These are phyloP conservation scores for Lottia gigantea DNA, from an alignment of 2,888 invertebrate genomes.

Conservation along the genomic window DNA sequence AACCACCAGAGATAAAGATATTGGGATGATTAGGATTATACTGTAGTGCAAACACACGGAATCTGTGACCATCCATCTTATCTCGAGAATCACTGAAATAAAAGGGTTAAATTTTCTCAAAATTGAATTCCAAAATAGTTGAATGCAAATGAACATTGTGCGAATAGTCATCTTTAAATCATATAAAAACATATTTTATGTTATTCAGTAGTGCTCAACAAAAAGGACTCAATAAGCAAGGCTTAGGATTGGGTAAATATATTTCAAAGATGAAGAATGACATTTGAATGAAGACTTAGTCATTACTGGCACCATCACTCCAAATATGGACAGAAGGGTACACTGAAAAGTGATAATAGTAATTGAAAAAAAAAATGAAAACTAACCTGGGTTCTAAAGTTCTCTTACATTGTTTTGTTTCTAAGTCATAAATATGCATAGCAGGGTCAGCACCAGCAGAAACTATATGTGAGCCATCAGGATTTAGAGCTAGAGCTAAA, in stretches of 20 bases:
- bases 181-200: too few species aligned
- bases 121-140: too few species aligned
- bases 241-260: too few species aligned
- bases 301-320: too few species aligned
- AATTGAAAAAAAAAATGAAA: neutral
- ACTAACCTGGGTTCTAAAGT: conserved; percentile 63
- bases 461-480: conserved; percentile 52
- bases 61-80: conserved; percentile 66
- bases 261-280: too few species aligned
- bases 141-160: too few species aligned
- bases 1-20: conserved; percentile 67
- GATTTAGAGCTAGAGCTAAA: conserved; percentile 53
- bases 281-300: too few species aligned
- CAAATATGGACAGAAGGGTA: too few species aligned
- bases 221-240: too few species aligned
- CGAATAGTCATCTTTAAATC: too few species aligned
- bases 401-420: conserved; percentile 54
- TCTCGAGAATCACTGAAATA: conserved; percentile 58
- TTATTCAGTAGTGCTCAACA: too few species aligned
- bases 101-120: too few species aligned
- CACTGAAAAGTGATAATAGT: neutral
- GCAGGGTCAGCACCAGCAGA: conserved; percentile 61
- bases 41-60: conserved; percentile 64
- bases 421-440: conserved; percentile 63
- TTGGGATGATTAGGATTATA: conserved; percentile 62